Base-by-base conservation (phyloP, 2,797 vertebrate genomes). In the Tokudaia muenninki region DNA sequence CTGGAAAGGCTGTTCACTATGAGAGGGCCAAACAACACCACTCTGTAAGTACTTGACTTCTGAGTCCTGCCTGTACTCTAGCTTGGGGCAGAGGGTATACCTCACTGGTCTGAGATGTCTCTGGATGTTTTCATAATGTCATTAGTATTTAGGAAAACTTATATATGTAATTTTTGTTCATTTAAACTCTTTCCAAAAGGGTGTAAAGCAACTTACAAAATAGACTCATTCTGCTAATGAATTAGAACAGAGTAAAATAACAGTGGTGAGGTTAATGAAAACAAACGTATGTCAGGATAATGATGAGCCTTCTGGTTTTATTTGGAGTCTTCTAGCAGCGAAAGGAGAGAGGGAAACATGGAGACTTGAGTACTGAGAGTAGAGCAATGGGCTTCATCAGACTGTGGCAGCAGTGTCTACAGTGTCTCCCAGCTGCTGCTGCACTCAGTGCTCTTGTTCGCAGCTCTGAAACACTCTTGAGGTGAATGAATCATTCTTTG, bases 1-100 rank as follows among this genome's bases (percentile, higher is more conserved):
- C 98, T 99, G 88, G 99, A 99, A 98, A 99, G 99, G 92, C 98
- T 99, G 6, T 99, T 99, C 97, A 99, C 99, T 4, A 99, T 99
- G 99, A 99, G 99, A 97, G 99, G 99, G 22, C 98, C 99, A 90
- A 99, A 99, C 98, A 99, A 99, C 55, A 94, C 99, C 21, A 99
- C 99, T 1, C 99, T 99, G 99, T 99, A 98, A 99, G 99, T 98
- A 96, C 50, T 55, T 50, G 44, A 14, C 24, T 65, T 34, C 31
- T 59, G 6, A 70, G 63, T 4, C 5, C 0, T 79, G 57, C 31
- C 2, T 90, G 4, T 41, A 37, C 24, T 81, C 82, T 65, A 92
- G 47, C 19, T 95, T 21, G 44, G 17, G 31, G 24, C 88, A 9
- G 21, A 50, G 57, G 7, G 31, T 19, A 1, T 79, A 34, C 3